These are phyloP conservation scores for Amiota mariae DNA, from an alignment of 2,888 invertebrate species.

Conservation along the genomic window DNA sequence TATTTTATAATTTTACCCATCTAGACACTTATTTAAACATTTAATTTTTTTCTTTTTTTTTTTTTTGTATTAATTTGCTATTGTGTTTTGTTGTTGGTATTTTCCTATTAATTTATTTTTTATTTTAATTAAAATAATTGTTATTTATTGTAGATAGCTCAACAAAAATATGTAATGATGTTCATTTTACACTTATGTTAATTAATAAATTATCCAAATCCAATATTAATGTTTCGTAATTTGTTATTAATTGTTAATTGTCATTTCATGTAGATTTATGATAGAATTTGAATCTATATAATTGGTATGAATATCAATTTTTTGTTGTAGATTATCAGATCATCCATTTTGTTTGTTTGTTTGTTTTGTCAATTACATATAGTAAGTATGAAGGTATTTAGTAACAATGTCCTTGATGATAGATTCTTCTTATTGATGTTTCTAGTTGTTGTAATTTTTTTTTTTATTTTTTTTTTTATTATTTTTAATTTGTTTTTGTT, in stretches of 20 bases:
- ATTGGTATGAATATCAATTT: slow-evolving; percentile 1
- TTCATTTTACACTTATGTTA: slow-evolving; percentile 50
- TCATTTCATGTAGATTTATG: too few species aligned
- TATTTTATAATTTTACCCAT: slow-evolving; percentile 50
- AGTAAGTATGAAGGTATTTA: too few species aligned
- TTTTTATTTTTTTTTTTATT: slow-evolving; percentile 63
- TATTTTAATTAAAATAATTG: too few species aligned
- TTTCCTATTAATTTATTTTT: slow-evolving; percentile 52
- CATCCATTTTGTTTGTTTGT: slow-evolving; percentile 8
- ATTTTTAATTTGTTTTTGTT: slow-evolving; percentile 47
- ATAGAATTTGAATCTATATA: background rate
- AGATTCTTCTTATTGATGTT: slow-evolving; percentile 52
- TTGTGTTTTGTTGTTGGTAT: slow-evolving; percentile 41
- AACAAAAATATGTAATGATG: slow-evolving; percentile 63
- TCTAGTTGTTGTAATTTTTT: too few species aligned
- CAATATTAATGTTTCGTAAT: slow-evolving; percentile 36
- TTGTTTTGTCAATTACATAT: too few species aligned
- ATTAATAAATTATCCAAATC: slow-evolving; percentile 41
- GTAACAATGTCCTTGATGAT: slow-evolving; percentile 71
- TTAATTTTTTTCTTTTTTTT: slow-evolving; percentile 31
- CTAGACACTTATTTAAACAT: slow-evolving; percentile 63
- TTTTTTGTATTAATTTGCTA: slow-evolving; percentile 41
- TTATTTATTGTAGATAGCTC: background rate
- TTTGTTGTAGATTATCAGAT: background rate
- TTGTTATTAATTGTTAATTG: background rate